Evolutionary conservation across 2,797 vertebrate species (phyloP), one percentile per base, ranked within the genome.

Genomic region (Crenuchus spilurus): DNA sequence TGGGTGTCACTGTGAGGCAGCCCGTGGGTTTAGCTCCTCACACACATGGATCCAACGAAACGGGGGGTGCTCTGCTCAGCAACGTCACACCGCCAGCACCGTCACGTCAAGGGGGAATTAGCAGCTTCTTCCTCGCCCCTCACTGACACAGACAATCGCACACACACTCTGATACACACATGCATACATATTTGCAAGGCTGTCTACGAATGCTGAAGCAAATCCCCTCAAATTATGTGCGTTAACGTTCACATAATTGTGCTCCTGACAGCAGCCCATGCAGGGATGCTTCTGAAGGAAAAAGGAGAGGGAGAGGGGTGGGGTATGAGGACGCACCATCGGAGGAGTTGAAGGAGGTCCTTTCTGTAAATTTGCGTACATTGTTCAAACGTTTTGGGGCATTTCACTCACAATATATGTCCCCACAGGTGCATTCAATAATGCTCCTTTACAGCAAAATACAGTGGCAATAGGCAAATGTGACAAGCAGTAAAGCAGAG

Each of bases 171-270:
- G n/a, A 30, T 20, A 37, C 18, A 33, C n/a, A 35, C 13, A 35
- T 31, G 82, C 82, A 72, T 73, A 82, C 78, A 81, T 76, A 68
- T 70, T 28, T 52, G 74, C 77, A 70, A 79, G 81, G 79, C 76
- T 80, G 78, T 84, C 77, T 68, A 63, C 62, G 83, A 88, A 78
- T 77, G 82, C 77, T 67, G 74, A 63, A 77, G 80, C 71, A 62
- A 54, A 66, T 86, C 81, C 84, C 78, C 51, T 52, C 80, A 39
- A 78, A 67, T 58, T 72, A 58, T 75, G 74, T 42, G n/a, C 61
- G 72, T 74, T 75, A 6, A 54, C 55, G 78, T 88, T 88, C 82
- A 80, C 77, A 83, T 84, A 66, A 85, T 73, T 68, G 73, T 70
- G 73, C 37, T 80, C 72, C 72, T 75, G 78, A 72, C 74, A 85